These are phyloP conservation scores for Aptenodytes patagonicus DNA, from an alignment of 2,113 vertebrate species.

Conservation along the genomic window DNA sequence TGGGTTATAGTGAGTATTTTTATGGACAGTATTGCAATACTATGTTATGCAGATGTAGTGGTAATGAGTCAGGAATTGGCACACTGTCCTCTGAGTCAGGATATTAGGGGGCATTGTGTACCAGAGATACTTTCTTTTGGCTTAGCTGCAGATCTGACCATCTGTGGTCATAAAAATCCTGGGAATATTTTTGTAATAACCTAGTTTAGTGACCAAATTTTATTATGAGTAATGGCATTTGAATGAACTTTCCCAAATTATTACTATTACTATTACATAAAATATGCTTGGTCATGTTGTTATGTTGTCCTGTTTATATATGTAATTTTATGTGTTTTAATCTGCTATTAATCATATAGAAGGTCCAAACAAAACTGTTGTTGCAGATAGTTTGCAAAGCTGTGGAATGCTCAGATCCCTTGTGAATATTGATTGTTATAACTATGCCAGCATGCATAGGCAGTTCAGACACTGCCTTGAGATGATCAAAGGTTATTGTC, in stretches of 20 bases:
- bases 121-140: conserved; percentile 47
- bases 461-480: background rate
- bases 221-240: conserved; percentile 34
- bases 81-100: conserved; percentile 17
- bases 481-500: background rate
- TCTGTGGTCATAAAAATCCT: conserved; percentile 55
- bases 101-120: conserved; percentile 41
- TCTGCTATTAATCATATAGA: background rate
- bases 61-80: conserved; percentile 36
- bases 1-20: background rate
- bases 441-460: background rate
- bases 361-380: background rate
- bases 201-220: conserved; percentile 32
- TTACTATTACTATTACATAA: conserved; percentile 7
- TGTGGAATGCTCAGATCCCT: background rate
- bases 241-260: conserved; percentile 18
- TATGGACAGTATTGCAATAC: background rate
- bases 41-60: background rate
- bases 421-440: background rate
- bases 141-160: conserved; percentile 23
- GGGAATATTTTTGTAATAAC: conserved; percentile 54
- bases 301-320: background rate
- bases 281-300: background rate
- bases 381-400: background rate
- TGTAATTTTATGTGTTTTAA: background rate